Base-by-base conservation (phyloP, 2,888 invertebrate genomes). In the Rhogogaster chlorosoma region DNA sequence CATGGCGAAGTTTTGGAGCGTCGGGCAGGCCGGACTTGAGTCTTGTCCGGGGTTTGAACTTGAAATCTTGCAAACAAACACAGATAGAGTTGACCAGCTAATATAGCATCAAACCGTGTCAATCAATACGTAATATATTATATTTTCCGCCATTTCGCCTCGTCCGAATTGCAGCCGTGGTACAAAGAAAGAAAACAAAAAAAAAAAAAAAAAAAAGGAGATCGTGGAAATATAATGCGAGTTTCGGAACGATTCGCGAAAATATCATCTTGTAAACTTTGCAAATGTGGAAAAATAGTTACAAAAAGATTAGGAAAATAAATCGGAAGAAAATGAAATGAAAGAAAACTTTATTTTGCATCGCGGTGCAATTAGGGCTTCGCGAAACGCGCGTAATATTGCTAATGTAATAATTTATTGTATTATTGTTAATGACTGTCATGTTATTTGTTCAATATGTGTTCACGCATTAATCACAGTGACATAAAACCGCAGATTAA, bases 381-480 rank as follows among this genome's bases (percentile, higher is more conserved):
- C 61, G 61, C 61, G 61, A 61, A 22, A 26, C 22, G 9, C 61
- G 26, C 61, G 26, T 26, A 26, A 53, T 53, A 7, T 53, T n/a
- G 7, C 53, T 53, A 26, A 22, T 26, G 61, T 61, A 26, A 26
- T 61, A 10, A 26, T 61, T 26, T 61, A 61, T 61, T 26, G 26
- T 61, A 26, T 61, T 26, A 26, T 61, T 61, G 61, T 61, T 61
- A 26, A 22, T 61, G 26, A 61, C 61, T 61, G 61, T 61, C 2
- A 26, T 61, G 61, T 26, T 61, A 61, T 61, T 61, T 61, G 61
- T 61, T 61, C 61, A 61, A 61, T 61, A 22, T 61, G 61, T 61
- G 61, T 61, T 61, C 61, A 61, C 9, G 61, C 61, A 61, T 61
- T 61, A 26, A 61, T 61, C 61, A 26, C 61, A 61, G 26, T 61